Evolutionary conservation across 2,113 vertebrate species (phyloP).

Genomic region (Elephas maximus): DNA sequence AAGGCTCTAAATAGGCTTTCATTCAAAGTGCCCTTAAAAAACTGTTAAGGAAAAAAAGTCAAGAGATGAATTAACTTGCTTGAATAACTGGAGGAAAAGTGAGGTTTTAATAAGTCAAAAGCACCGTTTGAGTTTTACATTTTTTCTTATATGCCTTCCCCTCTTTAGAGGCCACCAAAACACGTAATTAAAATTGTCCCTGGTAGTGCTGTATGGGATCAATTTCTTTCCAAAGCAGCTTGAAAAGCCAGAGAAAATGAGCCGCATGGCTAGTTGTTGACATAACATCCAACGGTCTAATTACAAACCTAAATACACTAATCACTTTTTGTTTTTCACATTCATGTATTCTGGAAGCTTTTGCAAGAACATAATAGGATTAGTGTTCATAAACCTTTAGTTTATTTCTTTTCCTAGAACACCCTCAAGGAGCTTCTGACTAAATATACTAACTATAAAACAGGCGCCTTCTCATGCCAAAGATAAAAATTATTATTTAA

Average conservation of each 20-base stretch:
- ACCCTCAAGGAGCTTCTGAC: background rate
- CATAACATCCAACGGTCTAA: background rate
- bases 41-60: background rate
- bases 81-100: background rate
- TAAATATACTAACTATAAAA: background rate
- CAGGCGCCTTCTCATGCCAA: background rate
- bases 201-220: background rate
- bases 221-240: constrained; percentile 32
- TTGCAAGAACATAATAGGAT: background rate
- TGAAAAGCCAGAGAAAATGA: background rate
- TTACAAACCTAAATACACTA: background rate
- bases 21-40: constrained; percentile 39
- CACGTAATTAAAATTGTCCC: background rate
- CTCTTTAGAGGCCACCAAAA: constrained; percentile 28
- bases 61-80: background rate
- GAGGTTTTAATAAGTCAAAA: constrained; percentile 54
- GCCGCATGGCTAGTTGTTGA: background rate
- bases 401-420: background rate
- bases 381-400: constrained; percentile 3
- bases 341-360: background rate
- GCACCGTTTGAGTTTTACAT: background rate
- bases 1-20: constrained; percentile 19
- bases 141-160: background rate
- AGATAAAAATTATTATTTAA: background rate
- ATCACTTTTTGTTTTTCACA: background rate